Percentiles rank a stretch among this genome's conserved stretches.
Evolutionary conservation across 64 coral and sea anemone genomes (phyloP).

Genomic region (Pocillopora verrucosa): DNA sequence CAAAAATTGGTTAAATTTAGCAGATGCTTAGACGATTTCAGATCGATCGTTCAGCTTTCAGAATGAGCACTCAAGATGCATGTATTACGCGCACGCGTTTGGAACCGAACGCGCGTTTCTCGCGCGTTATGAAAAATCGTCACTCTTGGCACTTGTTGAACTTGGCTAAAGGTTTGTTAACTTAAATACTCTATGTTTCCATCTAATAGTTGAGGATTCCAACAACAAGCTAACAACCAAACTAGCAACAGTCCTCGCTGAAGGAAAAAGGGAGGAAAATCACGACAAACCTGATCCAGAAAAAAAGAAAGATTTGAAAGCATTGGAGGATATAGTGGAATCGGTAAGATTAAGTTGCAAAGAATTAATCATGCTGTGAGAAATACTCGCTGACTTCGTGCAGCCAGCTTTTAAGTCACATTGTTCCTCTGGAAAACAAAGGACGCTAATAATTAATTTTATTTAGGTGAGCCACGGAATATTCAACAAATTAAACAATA

Average conservation of each 20-base stretch:
- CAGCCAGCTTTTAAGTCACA: too few species aligned
- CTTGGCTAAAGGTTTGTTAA: neutral
- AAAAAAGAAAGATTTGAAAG: neutral
- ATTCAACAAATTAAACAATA: too few species aligned
- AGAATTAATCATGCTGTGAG: too few species aligned
- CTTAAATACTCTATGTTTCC: neutral
- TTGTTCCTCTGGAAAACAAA: neutral
- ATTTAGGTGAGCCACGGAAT: too few species aligned
- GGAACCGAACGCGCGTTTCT: too few species aligned
- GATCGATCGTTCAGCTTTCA: too few species aligned
- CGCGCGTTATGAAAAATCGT: neutral
- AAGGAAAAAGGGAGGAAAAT: neutral
- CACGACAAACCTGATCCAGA: neutral
- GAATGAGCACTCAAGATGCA: too few species aligned
- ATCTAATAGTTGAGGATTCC: neutral
- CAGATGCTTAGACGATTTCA: too few species aligned
- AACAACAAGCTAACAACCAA: neutral
- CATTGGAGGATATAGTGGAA: neutral
- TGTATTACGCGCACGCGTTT: too few species aligned
- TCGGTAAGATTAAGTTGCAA: neutral
- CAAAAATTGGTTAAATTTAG: too few species aligned
- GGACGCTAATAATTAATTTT: too few species aligned
- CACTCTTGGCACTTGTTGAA: accelerated
- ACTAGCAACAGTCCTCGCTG: neutral
- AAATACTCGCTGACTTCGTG: too few species aligned